Evolutionary conservation across 2,888 invertebrate genomes (phyloP).

Genomic region (Hirtodrosophila cameraria): DNA sequence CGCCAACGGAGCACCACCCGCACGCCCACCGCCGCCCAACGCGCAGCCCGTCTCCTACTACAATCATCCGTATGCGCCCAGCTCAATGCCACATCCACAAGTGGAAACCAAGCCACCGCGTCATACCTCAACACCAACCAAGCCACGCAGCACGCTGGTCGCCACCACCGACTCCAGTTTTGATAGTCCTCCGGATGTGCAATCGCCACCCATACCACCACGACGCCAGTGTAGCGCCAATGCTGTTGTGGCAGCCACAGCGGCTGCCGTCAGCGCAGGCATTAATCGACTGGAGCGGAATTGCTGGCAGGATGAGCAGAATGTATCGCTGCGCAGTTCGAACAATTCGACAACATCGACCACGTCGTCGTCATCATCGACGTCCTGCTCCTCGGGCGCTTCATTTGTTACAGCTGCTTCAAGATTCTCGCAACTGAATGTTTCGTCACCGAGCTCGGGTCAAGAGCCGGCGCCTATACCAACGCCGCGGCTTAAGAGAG

Average conservation of each 20-base stretch:
- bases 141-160: constrained; percentile 49
- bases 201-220: constrained; percentile 83
- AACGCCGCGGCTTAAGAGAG: constrained; percentile 82
- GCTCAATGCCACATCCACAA: constrained; percentile 38
- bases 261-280: constrained; percentile 78
- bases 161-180: constrained; percentile 79
- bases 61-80: constrained; percentile 76
- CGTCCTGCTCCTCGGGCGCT: constrained; percentile 71
- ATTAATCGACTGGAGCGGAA: constrained; percentile 78
- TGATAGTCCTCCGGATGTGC: constrained; percentile 83
- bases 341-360: constrained; percentile 64
- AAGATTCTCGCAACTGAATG: constrained; percentile 72
- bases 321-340: constrained; percentile 66
- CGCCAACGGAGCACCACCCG: constrained; percentile 58
- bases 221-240: constrained; percentile 70
- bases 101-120: constrained; percentile 62
- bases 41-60: constrained; percentile 70
- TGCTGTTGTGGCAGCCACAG: constrained; percentile 69
- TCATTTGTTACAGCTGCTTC: constrained; percentile 80
- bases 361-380: constrained; percentile 67
- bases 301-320: constrained; percentile 77
- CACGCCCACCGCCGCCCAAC: constrained; percentile 65
- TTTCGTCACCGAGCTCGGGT: constrained; percentile 50
- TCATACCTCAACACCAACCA: constrained; percentile 56
- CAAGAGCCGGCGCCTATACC: constrained; percentile 77